Percentiles rank a stretch among this genome's conserved stretches.
Conservation (phyloP, 1,140 invertebrate species). For the Hypsibius dujardini region DNA sequence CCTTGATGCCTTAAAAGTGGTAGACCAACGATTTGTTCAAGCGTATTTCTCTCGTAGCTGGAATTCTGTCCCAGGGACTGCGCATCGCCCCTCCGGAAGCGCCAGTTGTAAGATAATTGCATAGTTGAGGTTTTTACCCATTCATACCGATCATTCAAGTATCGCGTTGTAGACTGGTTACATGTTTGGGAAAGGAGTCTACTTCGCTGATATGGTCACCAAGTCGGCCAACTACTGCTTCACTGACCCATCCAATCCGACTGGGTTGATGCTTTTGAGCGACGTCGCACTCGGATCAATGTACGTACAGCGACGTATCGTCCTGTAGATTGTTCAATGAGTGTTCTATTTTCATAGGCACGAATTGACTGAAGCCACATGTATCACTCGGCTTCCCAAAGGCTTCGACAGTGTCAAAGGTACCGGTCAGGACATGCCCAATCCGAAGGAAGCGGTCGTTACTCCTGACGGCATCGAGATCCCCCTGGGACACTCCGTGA, state of each 20-base stretch:
- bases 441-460: constrained; percentile 34
- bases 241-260: neutral
- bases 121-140: too few relatives aligned
- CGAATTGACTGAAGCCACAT: constrained; percentile 48
- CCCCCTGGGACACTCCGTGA: constrained; percentile 48
- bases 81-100: constrained; percentile 11
- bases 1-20: too few relatives aligned
- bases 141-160: neutral
- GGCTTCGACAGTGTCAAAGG: constrained; percentile 64
- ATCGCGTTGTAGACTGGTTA: neutral
- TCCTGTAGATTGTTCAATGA: neutral
- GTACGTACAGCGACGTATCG: neutral
- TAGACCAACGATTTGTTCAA: too few relatives aligned
- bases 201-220: constrained; percentile 9
- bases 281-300: constrained; percentile 13
- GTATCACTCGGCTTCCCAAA: constrained; percentile 54
- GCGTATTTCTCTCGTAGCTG: constrained; percentile 26
- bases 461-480: constrained; percentile 45
- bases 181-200: constrained; percentile 15
- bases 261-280: neutral
- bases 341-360: constrained; percentile 36
- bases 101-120: neutral
- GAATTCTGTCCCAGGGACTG: constrained; percentile 9
- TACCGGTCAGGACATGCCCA: constrained; percentile 52
- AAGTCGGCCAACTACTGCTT: constrained; percentile 10